These are phyloP conservation scores for Chrysolina americana DNA, from an alignment of 2,888 invertebrate genomes.

Conservation along the genomic window DNA sequence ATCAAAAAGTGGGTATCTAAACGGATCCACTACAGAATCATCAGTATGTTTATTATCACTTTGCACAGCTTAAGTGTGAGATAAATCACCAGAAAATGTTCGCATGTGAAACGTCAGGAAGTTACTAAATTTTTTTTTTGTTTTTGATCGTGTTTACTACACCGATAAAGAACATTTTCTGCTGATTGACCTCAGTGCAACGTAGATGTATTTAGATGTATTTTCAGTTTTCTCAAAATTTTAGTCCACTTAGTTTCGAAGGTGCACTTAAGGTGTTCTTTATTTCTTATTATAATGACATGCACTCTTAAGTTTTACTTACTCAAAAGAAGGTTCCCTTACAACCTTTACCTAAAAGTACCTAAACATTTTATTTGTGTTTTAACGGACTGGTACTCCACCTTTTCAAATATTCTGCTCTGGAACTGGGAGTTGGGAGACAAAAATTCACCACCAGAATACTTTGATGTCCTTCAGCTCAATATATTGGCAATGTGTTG, in stretches of 20 bases:
- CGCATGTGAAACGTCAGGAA: neutral
- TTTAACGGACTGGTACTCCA: no score
- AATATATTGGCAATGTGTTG: no score
- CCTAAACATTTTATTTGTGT: no score
- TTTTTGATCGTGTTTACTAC: no score
- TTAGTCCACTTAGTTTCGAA: conserved; percentile 22
- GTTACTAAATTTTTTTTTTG: neutral
- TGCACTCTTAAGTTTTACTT: neutral
- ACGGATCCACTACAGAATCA: conserved; percentile 17
- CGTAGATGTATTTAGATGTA: neutral
- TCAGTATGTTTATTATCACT: conserved; percentile 19
- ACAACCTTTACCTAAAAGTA: no score
- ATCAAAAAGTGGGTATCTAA: conserved; percentile 17
- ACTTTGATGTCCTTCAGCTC: no score
- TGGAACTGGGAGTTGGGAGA: no score
- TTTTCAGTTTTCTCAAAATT: neutral
- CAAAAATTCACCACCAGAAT: no score
- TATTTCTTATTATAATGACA: conserved; percentile 6
- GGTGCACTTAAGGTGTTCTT: conserved; percentile 20
- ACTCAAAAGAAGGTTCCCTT: neutral
- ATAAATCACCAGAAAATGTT: neutral
- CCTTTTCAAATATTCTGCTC: no score
- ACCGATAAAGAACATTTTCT: neutral
- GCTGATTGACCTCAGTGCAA: neutral
- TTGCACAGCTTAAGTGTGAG: neutral